phyloP scores from a whole-genome alignment of 2,888 invertebrate genomes.

The Drosophila gaucha region DNA sequence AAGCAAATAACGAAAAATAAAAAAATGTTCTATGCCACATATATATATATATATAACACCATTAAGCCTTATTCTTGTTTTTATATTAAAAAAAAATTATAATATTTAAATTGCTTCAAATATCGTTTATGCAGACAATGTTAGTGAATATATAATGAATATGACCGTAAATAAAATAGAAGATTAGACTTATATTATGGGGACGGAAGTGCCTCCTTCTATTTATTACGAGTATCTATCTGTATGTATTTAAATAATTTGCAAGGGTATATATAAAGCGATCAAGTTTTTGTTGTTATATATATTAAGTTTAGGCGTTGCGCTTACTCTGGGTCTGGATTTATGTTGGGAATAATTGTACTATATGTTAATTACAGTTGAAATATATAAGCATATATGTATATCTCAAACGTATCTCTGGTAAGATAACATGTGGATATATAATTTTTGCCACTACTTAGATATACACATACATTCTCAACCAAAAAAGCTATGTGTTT shows the following conservation, averaged over 20 bases:
- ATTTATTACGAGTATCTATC: slow-evolving; percentile 33
- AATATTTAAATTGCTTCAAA: not conserved
- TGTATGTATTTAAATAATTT: slow-evolving; percentile 7
- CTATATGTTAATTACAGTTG: slow-evolving; percentile 57
- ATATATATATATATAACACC: too few relatives aligned
- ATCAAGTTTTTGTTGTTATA: slow-evolving; percentile 29
- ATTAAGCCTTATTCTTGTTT: too few relatives aligned
- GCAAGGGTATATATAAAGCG: slow-evolving; percentile 32
- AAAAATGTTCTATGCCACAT: too few relatives aligned
- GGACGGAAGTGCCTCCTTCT: slow-evolving; percentile 67
- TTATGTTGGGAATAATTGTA: slow-evolving; percentile 58
- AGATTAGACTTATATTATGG: slow-evolving; percentile 46
- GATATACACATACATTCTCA: slow-evolving; percentile 30
- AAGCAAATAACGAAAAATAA: too few relatives aligned
- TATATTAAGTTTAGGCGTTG: slow-evolving; percentile 34
- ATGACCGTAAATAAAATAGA: slow-evolving; percentile 23
- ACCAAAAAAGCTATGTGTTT: slow-evolving; percentile 26
- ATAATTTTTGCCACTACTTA: slow-evolving; percentile 37
- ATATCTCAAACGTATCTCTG: slow-evolving; percentile 8
- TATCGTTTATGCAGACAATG: not conserved
- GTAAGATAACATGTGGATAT: slow-evolving; percentile 6
- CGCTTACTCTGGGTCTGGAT: slow-evolving; percentile 38
- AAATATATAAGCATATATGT: slow-evolving; percentile 20
- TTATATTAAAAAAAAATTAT: too few relatives aligned
- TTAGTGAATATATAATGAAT: not conserved